A percentile compares a stretch with the other conserved stretches of the same genome.
These are phyloP conservation scores for Arge pagana DNA, from an alignment of 2,888 invertebrate species.

Conservation along the genomic window DNA sequence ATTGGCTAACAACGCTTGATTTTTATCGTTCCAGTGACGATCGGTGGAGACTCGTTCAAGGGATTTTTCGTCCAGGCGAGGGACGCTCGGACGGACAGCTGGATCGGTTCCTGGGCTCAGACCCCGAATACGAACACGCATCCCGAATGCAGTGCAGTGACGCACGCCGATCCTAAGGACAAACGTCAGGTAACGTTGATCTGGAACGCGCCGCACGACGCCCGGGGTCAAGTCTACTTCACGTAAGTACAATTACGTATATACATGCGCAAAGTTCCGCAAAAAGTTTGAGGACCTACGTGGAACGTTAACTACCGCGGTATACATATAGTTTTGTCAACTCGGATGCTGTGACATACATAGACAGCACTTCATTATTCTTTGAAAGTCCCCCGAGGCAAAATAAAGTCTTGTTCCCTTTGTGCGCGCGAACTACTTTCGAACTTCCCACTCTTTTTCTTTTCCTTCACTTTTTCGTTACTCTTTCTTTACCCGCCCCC, in stretches of 20 bases:
- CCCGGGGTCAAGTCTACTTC: constrained; percentile 75
- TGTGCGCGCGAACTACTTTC: too few relatives aligned
- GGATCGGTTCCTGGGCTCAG: constrained; percentile 77
- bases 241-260: constrained; percentile 75
- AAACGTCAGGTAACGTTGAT: constrained; percentile 74
- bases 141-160: constrained; percentile 79
- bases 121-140: constrained; percentile 77
- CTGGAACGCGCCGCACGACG: constrained; percentile 74
- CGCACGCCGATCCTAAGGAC: constrained; percentile 76
- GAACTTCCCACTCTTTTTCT: too few relatives aligned
- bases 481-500: too few relatives aligned
- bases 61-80: constrained; percentile 86
- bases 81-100: constrained; percentile 71
- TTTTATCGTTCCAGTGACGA: constrained; percentile 62
- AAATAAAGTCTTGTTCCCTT: too few relatives aligned
- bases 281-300: too few relatives aligned
- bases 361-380: too few relatives aligned
- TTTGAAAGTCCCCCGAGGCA: too few relatives aligned
- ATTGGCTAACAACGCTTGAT: too few relatives aligned
- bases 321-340: too few relatives aligned
- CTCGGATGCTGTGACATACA: too few relatives aligned
- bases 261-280: constrained; percentile 17
- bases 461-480: too few relatives aligned
- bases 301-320: too few relatives aligned
- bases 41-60: constrained; percentile 68